Evolutionary conservation across 2,888 invertebrate genomes (phyloP).

Genomic region (Patella depressa): DNA sequence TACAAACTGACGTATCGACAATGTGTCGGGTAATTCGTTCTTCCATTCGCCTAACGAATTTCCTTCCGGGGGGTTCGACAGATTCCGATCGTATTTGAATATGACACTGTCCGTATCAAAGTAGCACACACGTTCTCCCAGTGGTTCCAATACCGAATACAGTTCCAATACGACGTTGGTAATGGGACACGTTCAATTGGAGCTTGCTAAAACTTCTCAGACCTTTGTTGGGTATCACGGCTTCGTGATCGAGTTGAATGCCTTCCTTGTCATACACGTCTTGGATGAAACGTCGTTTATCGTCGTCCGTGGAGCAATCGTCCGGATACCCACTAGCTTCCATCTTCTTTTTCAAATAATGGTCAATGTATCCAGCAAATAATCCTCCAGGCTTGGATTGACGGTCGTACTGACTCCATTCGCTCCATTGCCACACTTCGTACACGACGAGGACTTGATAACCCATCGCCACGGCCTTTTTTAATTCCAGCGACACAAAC

Average conservation of each 20-base stretch:
- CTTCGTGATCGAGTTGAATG: neutral
- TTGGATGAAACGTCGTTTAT: neutral
- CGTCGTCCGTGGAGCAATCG: neutral
- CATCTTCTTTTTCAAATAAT: neutral
- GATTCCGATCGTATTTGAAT: neutral
- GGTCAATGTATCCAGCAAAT: neutral
- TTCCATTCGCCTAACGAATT: neutral
- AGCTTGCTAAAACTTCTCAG: neutral
- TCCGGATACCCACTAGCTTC: neutral
- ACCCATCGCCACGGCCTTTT: neutral
- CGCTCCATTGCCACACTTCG: neutral
- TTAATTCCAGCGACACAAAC: neutral
- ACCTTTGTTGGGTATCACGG: neutral
- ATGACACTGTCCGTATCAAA: neutral
- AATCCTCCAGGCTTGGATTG: neutral
- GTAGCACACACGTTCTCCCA: neutral
- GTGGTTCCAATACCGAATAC: neutral
- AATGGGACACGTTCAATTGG: neutral
- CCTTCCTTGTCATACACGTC: neutral
- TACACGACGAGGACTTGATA: neutral
- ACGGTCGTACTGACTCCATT: neutral
- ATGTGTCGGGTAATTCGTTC: neutral
- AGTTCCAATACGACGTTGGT: neutral
- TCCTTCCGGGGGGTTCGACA: neutral
- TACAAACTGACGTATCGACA: neutral